phyloP scores from a whole-genome alignment of 1,140 invertebrate genomes.

The Scaptodrosophila lebanonensis region DNA sequence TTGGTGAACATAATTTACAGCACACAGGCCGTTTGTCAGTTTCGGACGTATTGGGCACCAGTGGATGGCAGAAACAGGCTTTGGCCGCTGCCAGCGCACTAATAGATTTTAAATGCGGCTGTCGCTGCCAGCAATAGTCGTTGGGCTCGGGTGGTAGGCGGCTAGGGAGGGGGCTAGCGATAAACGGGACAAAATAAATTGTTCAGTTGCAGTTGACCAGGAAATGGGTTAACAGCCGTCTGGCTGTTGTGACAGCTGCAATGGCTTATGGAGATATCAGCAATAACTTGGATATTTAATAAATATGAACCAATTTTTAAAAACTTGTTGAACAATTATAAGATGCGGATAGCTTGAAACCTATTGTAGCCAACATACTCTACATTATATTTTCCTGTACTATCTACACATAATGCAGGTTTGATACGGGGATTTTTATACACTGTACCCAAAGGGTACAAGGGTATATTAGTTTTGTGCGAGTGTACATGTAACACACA shows the following conservation, averaged over 20 bases:
- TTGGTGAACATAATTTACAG: conserved; percentile 54
- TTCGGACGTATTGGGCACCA: too few species aligned
- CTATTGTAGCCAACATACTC: too few species aligned
- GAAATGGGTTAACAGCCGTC: conserved; percentile 47
- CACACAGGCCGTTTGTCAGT: conserved; percentile 14
- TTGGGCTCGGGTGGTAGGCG: conserved; percentile 2
- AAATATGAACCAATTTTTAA: too few species aligned
- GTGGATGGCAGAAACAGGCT: conserved; percentile 32
- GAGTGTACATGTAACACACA: too few species aligned
- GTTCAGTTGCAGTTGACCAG: conserved; percentile 33
- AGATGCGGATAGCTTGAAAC: too few species aligned
- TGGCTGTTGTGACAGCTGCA: conserved; percentile 60
- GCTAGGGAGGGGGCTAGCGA: conserved; percentile 6
- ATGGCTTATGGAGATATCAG: conserved; percentile 27
- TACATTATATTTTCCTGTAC: too few species aligned
- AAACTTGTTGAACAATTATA: too few species aligned
- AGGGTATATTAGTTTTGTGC: too few species aligned
- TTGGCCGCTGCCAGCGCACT: conserved; percentile 22
- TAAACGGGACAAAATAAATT: conserved; percentile 62
- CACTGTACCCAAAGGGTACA: too few species aligned
- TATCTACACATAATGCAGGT: too few species aligned
- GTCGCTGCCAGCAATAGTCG: conserved; percentile 58
- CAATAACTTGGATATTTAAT: too few species aligned
- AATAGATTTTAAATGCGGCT: conserved; percentile 71
- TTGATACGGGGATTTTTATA: too few species aligned